phyloP scores from a whole-genome alignment of 1,140 invertebrate species.

The Brachionus sp. region DNA sequence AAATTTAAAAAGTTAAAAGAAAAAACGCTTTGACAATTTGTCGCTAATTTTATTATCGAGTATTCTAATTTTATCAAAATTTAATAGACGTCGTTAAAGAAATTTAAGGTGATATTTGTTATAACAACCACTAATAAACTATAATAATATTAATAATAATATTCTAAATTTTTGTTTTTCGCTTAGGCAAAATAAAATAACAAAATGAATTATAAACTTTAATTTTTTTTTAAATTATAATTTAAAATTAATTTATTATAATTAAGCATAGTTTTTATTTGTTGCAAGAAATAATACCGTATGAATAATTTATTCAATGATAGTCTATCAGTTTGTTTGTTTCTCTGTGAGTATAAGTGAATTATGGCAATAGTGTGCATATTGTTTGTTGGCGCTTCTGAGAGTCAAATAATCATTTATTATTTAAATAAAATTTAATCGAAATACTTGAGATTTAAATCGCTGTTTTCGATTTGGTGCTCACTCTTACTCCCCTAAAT shows the following conservation, averaged over 20 bases:
- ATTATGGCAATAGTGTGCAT: background rate
- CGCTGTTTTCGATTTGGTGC: background rate
- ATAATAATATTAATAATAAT: conserved; percentile 24
- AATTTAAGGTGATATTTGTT: conserved; percentile 32
- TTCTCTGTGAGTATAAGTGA: conserved; percentile 1
- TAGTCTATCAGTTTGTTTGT: background rate
- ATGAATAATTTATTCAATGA: conserved; percentile 6
- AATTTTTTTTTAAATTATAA: conserved; percentile 14
- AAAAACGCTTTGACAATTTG: conserved; percentile 26
- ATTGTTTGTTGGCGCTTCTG: background rate
- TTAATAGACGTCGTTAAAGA: conserved; percentile 18
- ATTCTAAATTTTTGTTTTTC: conserved; percentile 24
- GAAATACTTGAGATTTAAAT: conserved; percentile 10
- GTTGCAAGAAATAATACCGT: background rate
- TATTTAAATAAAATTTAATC: conserved; percentile 13
- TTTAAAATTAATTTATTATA: conserved; percentile 9
- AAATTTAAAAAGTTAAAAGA: background rate
- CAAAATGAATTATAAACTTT: conserved; percentile 7
- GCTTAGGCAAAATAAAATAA: conserved; percentile 16
- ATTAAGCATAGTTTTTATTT: background rate
- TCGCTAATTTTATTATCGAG: conserved; percentile 20
- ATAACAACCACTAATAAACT: conserved; percentile 24
- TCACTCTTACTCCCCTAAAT: background rate
- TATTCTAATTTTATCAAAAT: conserved; percentile 22
- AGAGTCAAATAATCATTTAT: conserved; percentile 9